Evolutionary conservation across 2,888 invertebrate species (phyloP).

Genomic region (Zaprionus obscuricornis): DNA sequence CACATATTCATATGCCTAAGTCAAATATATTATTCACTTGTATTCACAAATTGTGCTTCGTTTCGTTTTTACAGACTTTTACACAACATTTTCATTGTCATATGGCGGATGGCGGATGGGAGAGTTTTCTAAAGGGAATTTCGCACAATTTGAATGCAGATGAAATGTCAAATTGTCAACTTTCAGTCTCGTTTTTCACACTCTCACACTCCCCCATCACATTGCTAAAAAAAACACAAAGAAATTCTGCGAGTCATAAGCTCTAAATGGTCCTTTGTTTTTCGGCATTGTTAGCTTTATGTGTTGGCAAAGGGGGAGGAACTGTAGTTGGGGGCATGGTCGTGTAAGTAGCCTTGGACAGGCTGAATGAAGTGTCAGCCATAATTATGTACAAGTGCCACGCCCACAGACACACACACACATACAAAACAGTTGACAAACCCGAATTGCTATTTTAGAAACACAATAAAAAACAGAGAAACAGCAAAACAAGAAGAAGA

Average conservation of each 20-base stretch:
- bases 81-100: conserved; percentile 16
- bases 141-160: conserved; percentile 42
- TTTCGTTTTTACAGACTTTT: too few relatives aligned
- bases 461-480: conserved; percentile 42
- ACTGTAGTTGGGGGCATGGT: too few relatives aligned
- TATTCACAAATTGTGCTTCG: too few relatives aligned
- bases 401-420: conserved; percentile 47
- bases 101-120: neutral
- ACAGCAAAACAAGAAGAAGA: conserved; percentile 15
- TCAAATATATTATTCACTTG: too few relatives aligned
- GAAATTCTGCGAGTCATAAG: conserved; percentile 15
- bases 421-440: conserved; percentile 51
- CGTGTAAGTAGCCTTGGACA: conserved; percentile 57
- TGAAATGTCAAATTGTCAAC: conserved; percentile 62
- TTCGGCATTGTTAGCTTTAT: conserved; percentile 31
- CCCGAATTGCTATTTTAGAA: conserved; percentile 65
- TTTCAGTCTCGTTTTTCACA: neutral
- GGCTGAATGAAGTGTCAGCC: conserved; percentile 61
- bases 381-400: conserved; percentile 68
- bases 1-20: too few relatives aligned
- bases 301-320: too few relatives aligned
- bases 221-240: neutral
- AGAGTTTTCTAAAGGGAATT: conserved; percentile 8
- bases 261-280: conserved; percentile 37
- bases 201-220: neutral